Base-by-base conservation (phyloP, 2,888 invertebrate species). In the Xanthorhoe designata region DNA sequence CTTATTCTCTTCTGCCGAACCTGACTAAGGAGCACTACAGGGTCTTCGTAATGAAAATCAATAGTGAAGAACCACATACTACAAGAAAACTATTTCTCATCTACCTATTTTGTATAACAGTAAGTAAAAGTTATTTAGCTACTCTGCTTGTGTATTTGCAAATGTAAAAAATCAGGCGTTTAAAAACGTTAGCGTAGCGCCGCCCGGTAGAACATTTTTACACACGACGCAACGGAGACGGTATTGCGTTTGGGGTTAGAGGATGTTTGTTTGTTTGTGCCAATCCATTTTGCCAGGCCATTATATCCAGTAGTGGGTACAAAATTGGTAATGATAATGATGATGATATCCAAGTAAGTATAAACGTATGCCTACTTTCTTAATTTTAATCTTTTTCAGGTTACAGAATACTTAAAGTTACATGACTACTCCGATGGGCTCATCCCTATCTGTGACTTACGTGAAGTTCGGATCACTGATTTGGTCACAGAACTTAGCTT, bases 401-500 rank as follows among this genome's bases (percentile, higher is more conserved):
- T 63, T 9, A 19, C 5, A 19, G 66, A 63, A 51, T 66, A 66
- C 47, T 51, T 66, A 0, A 74, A 70, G 19, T 45, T 54, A 0
- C 66, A 71, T n/a, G 74, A 74, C 10, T 71, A 71, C 50, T 57
- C 54, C 17, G 65, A 71, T 13, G 73, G 74, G 0, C 8, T 71
- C 0, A 55, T 62, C 10, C 19, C 18, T 3, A 13, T 74, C 1
- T 0, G 51, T 0, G 74, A 74, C 50, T 57, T 62, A 35, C 64
- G 69, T 51, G 66, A 52, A 1, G 55, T 74, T 1, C 69, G 73
- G 0, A 63, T 74, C 0, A 45, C 70, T 6, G 69, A 70, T 7
- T 52, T 73, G 0, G 52, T 71, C 1, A 51, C 75, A 0, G 75
- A 74, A 49, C 7, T 79, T 8, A 79, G 77, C 19, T 56, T 77